A percentile compares a stretch with the other conserved stretches of the same genome.
These are phyloP conservation scores for Pandemis heparana DNA, from an alignment of 2,888 invertebrate species.

Conservation along the genomic window DNA sequence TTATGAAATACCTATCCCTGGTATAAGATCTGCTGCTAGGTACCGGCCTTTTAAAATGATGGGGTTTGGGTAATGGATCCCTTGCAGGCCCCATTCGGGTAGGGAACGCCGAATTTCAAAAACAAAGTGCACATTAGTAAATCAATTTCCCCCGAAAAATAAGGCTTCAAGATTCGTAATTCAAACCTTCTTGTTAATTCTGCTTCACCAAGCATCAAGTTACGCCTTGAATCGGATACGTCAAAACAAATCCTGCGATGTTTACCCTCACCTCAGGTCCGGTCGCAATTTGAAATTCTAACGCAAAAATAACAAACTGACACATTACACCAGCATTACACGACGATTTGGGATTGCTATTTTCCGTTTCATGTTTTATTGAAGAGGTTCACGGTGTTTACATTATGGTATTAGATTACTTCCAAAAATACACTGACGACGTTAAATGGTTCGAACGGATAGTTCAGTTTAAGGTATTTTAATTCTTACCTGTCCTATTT, in stretches of 20 bases:
- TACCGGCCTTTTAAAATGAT: no score
- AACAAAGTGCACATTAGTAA: not conserved
- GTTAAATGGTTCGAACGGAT: no score
- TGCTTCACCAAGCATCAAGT: not conserved
- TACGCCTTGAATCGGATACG: slow-evolving; percentile 21
- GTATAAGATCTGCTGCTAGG: no score
- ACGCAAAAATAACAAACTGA: slow-evolving; percentile 20
- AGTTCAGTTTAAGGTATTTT: no score
- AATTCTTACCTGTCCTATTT: no score
- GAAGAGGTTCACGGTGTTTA: not conserved
- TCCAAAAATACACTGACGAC: no score
- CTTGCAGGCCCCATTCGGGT: no score
- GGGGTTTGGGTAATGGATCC: no score
- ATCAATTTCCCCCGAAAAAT: not conserved
- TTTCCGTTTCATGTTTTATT: slow-evolving; percentile 23
- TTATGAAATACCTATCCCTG: no score
- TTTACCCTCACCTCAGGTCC: slow-evolving; percentile 15
- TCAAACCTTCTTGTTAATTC: slow-evolving; percentile 7
- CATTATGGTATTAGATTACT: not conserved
- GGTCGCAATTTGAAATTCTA: slow-evolving; percentile 35
- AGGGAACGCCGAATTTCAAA: no score
- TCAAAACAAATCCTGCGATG: slow-evolving; percentile 26
- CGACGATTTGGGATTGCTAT: slow-evolving; percentile 23
- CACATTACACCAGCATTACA: slow-evolving; percentile 26
- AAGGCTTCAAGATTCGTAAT: not conserved